Evolutionary conservation across 1,140 invertebrate genomes (phyloP), one percentile per base, ranked within the genome.

Genomic region (Mycetomoellerius zeteki): DNA sequence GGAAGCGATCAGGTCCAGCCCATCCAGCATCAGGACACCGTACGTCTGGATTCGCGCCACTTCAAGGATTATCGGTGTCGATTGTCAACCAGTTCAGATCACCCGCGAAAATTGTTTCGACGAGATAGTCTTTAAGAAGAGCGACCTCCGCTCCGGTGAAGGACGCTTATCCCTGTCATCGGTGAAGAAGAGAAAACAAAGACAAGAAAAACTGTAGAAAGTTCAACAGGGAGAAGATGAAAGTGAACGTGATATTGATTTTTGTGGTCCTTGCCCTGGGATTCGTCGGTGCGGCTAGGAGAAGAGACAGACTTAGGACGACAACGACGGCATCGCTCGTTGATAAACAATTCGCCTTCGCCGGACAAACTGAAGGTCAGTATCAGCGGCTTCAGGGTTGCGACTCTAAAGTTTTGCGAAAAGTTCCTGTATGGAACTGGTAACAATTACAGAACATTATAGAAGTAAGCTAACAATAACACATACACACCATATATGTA

Each of bases 1-100:
- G 93, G 93, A 92, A 94, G 94, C 92, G 90, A 86, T 92, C 91
- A 93, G 95, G 94, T 95, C 94, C 95, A 94, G 94, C 90, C 92
- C 94, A 95, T 95, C 94, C 94, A 94, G 93, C 93, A 94, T 95
- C 94, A 92, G 91, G 92, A 94, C 37, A 94, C 91, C 84, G 92
- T 86, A 88, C 91, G 91, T 93, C 93, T 94, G 92, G 93, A 93
- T 89, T 91, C 91, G 90, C 47, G 71, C 50, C 52, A 30, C 12
- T 47, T 50, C 21, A 19, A 24, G 65, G 58, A 58, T 69, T 56
- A 10, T 47, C 52, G 69, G 72, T 56, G 24, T 64, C 64, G 65
- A 77, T 81, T 52, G 37, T 37, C 76, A 60, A 52, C 27, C 69
- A 54, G 56, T 56, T 54, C 71, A 47, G 47, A 72, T 75, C 12